Percentiles rank a stretch among this genome's conserved stretches.
These are phyloP conservation scores for Nothocercus nigrocapillus DNA, from an alignment of 2,113 vertebrate genomes.

Conservation along the genomic window DNA sequence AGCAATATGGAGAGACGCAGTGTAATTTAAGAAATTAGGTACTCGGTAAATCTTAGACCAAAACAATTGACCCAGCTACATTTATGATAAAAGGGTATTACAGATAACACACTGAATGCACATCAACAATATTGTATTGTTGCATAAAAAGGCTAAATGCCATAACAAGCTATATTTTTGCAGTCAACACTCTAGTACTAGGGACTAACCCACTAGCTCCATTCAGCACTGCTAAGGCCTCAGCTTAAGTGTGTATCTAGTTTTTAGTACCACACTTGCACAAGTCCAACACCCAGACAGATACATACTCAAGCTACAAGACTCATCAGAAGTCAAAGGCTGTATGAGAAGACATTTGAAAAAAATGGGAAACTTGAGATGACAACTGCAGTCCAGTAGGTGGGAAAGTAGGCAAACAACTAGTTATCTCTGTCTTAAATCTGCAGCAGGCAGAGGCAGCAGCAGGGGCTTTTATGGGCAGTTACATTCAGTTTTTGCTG, in stretches of 20 bases:
- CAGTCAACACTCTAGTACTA: background rate
- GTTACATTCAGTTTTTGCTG: background rate
- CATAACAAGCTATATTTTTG: background rate
- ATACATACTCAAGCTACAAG: background rate
- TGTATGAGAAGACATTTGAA: accelerated
- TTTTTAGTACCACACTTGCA: background rate
- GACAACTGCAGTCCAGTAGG: background rate
- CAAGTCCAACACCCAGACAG: background rate
- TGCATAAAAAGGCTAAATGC: background rate
- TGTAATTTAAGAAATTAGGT: background rate
- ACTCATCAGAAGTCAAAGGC: background rate
- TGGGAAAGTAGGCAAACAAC: background rate
- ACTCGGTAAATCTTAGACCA: background rate
- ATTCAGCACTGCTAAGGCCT: background rate
- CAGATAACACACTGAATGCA: background rate
- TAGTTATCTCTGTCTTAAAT: background rate
- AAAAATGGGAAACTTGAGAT: background rate
- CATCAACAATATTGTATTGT: background rate
- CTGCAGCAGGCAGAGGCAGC: background rate
- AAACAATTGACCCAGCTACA: background rate
- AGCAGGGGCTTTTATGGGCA: background rate
- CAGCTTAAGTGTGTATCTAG: background rate
- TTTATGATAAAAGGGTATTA: background rate
- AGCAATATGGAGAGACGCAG: background rate
- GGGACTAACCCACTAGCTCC: background rate